Base-by-base conservation (phyloP, 2,888 invertebrate genomes). In the Epiperipatus broadwayi region DNA sequence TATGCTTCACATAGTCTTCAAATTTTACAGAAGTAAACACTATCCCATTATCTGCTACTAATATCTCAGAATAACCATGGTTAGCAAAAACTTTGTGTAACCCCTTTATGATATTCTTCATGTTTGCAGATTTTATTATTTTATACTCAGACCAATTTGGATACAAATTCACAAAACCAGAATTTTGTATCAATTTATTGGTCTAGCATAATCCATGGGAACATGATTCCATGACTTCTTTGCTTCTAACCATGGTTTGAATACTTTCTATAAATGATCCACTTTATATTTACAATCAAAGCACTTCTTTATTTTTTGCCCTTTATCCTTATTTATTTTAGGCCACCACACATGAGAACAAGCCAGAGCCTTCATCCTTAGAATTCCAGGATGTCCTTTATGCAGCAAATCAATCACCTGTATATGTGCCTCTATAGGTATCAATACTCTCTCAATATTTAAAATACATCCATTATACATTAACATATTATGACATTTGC, bases 171-270 rank as follows among this genome's bases (percentile, higher is more conserved):
- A 53, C 48, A 2, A 53, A 7, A 56, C 37, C 4, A 54, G 39
- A 27, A 48, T 53, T 43, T 46, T 47, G 5, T 41, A 36, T 5
- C 48, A 49, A 5, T 46, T n/a, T 29, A 53, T 43, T 25, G 54
- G 54, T 15, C 53, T 53, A 4, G 54, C 53, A 40, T 48, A 55
- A 39, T 54, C 56, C n/a, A 50, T 39, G 42, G 56, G 54, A 5
- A 55, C 30, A n/a, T 53, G 37, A 21, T 48, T 28, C 51, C 53
- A 53, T 8, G 50, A 47, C 29, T 37, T 35, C 2, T 31, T 32
- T 3, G 52, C 20, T 19, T 3, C 20, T 2, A 15, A 5, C 35
- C 35, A 34, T 15, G 5, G 19, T 15, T 34, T 16, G 8, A 34
- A 7, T 4, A 2, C 10, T 29, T 30, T 34, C 2, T 16, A 15